Evolutionary conservation across 2,113 vertebrate species (phyloP).

Genomic region (Aspiorhynchus laticeps): DNA sequence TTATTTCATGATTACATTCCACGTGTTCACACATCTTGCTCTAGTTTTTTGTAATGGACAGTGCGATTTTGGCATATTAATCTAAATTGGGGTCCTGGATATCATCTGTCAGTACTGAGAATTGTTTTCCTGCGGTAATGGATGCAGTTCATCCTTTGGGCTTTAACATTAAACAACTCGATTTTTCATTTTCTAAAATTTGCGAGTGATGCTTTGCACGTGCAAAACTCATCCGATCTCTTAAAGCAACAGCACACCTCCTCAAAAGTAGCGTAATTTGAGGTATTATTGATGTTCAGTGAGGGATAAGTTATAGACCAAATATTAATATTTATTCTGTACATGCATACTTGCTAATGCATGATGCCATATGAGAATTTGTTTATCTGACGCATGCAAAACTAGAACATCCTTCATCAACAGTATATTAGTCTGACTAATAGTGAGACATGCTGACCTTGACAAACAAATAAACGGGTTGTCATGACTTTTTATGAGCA

Average conservation of each 20-base stretch:
- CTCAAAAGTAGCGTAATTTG: neutral
- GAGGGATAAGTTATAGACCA: neutral
- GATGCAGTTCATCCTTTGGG: conserved; percentile 14
- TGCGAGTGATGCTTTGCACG: neutral
- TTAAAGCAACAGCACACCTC: neutral
- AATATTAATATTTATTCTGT: neutral
- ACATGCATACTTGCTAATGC: neutral
- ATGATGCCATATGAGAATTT: neutral
- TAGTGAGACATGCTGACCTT: neutral
- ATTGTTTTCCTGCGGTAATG: neutral
- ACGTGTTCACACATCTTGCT: neutral
- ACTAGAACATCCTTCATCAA: neutral
- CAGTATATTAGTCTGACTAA: neutral
- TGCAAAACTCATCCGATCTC: neutral
- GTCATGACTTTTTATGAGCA: neutral
- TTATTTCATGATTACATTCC: neutral
- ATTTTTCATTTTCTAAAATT: neutral
- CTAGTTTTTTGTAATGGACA: neutral
- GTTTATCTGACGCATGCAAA: neutral
- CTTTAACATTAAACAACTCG: neutral
- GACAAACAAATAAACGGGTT: neutral
- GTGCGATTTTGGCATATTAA: neutral
- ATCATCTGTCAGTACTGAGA: neutral
- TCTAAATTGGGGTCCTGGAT: neutral
- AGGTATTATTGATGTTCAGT: neutral